Evolutionary conservation across 2,113 vertebrate genomes (phyloP).

Genomic region (Bagarius yarrelli): DNA sequence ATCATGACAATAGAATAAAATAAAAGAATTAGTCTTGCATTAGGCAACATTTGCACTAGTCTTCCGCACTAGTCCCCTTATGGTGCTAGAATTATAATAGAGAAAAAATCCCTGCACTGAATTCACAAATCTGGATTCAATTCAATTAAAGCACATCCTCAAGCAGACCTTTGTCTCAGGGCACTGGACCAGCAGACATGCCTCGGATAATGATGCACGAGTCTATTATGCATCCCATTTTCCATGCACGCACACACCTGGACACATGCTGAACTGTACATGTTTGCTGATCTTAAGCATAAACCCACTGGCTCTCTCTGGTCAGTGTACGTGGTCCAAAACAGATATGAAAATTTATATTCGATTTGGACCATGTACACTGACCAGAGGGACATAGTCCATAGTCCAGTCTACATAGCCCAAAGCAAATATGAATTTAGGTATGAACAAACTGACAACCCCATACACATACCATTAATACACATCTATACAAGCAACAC

Average conservation of each 20-base stretch:
- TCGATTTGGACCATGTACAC: no score
- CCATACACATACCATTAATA: constrained; percentile 5
- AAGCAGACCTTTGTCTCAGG: constrained; percentile 21
- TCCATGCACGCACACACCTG: constrained; percentile 29
- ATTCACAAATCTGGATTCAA: background rate
- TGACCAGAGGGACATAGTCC: no score
- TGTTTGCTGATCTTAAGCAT: constrained; percentile 24
- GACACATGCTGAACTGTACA: constrained; percentile 39
- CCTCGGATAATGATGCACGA: constrained; percentile 43
- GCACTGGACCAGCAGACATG: constrained; percentile 42
- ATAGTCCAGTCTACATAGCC: no score
- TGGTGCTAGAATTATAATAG: background rate
- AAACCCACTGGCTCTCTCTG: background rate
- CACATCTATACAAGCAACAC: constrained; percentile 13
- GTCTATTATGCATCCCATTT: constrained; percentile 16
- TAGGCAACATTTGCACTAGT: background rate
- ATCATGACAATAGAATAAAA: no score
- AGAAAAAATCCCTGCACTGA: background rate
- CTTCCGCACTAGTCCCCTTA: background rate
- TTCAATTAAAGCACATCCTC: constrained; percentile 7
- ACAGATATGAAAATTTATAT: no score
- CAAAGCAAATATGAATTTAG: no score
- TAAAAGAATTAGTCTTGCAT: background rate
- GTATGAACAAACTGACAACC: background rate
- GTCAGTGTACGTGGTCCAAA: background rate